Percentiles rank a stretch among this genome's conserved stretches.
These are phyloP conservation scores for Pseudomyrmex flavicornis DNA, from an alignment of 1,140 invertebrate genomes.

Conservation along the genomic window DNA sequence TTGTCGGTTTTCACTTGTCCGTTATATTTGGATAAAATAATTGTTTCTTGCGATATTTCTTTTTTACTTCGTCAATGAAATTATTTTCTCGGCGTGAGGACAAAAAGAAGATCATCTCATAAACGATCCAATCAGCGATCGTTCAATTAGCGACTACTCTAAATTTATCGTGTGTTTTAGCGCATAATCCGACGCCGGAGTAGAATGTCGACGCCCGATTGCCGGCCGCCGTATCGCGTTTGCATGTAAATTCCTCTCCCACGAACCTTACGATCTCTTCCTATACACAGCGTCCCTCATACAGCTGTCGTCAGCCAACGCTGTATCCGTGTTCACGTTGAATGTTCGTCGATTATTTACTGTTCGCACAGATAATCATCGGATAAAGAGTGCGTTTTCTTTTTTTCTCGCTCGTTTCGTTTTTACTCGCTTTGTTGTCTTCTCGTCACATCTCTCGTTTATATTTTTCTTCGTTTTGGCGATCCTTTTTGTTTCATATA, in stretches of 20 bases:
- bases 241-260: conserved; percentile 42
- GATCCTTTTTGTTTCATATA: too few species aligned
- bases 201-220: conserved; percentile 25
- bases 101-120: too few species aligned
- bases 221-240: conserved; percentile 13
- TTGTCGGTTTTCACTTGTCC: background rate
- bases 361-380: background rate
- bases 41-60: background rate
- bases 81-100: too few species aligned
- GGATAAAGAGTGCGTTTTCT: background rate
- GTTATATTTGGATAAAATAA: too few species aligned
- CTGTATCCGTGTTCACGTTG: conserved; percentile 3
- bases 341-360: conserved; percentile 32
- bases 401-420: too few species aligned
- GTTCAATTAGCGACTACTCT: conserved; percentile 38
- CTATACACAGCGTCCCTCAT: background rate
- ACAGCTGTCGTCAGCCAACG: background rate
- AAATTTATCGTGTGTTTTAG: conserved; percentile 13
- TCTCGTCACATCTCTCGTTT: background rate
- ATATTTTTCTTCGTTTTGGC: too few species aligned
- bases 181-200: conserved; percentile 13
- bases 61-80: too few species aligned
- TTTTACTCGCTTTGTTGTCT: background rate
- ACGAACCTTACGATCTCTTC: conserved; percentile 10
- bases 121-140: background rate